phyloP scores from a whole-genome alignment of 2,113 vertebrate species.

The Rhabdomys dilectus region DNA sequence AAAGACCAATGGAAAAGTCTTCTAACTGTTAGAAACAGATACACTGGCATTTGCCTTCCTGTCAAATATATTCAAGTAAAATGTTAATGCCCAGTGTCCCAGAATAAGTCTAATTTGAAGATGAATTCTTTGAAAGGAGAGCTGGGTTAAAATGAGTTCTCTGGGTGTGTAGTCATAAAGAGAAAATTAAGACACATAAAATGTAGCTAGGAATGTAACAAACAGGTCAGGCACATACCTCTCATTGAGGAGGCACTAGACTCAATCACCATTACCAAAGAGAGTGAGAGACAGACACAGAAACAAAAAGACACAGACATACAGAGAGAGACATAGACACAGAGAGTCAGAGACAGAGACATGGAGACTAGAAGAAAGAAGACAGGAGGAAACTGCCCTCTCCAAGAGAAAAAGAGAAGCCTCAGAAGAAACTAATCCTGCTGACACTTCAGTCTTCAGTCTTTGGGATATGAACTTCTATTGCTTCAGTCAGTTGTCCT shows the following conservation, averaged over 20 bases:
- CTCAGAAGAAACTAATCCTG: background rate
- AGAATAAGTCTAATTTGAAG: background rate
- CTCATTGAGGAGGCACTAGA: too few species aligned
- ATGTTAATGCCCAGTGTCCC: background rate
- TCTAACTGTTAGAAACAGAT: background rate
- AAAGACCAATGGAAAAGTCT: background rate
- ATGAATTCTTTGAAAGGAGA: background rate
- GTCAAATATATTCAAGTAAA: background rate
- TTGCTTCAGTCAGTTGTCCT: background rate
- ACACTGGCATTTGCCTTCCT: background rate
- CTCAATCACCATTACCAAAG: background rate
- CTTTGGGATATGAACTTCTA: background rate
- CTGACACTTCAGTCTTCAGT: background rate
- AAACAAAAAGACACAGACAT: background rate
- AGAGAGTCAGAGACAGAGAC: background rate
- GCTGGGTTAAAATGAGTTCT: background rate
- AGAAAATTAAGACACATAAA: background rate
- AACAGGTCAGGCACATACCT: background rate
- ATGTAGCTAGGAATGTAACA: background rate
- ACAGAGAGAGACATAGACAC: background rate
- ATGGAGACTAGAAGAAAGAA: background rate
- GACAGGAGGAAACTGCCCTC: background rate
- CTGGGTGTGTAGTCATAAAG: background rate
- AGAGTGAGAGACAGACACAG: background rate
- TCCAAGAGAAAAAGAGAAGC: background rate